phyloP scores from a whole-genome alignment of 64 coral and sea anemone genomes.

The Platygyra sinensis region DNA sequence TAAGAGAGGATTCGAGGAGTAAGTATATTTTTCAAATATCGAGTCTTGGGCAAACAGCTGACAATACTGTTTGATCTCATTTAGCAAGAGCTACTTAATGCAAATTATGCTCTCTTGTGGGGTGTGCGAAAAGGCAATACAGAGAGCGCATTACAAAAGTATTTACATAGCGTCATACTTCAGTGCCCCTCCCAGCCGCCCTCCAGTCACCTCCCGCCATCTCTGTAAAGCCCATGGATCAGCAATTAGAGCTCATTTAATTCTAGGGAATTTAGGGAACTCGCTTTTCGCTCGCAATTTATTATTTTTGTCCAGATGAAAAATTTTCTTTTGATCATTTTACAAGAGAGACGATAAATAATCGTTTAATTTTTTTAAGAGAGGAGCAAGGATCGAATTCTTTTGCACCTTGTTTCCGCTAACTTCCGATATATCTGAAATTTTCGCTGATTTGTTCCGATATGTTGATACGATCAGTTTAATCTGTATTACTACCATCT shows the following conservation, averaged over 20 bases:
- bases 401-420: not conserved
- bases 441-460: not conserved
- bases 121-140: not conserved
- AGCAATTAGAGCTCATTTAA: too few relatives aligned
- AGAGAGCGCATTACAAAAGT: not conserved
- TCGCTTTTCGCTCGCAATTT: too few relatives aligned
- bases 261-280: too few relatives aligned
- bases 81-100: not conserved
- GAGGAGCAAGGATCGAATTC: not conserved
- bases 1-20: too few relatives aligned
- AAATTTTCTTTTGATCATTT: not conserved
- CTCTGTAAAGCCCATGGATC: too few relatives aligned
- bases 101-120: not conserved
- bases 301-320: not conserved
- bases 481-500: not conserved
- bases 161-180: not conserved
- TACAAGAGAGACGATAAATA: not conserved
- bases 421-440: not conserved
- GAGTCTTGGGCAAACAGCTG: not conserved
- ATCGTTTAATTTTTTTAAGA: too few relatives aligned
- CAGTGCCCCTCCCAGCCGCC: not conserved
- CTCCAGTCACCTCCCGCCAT: not conserved
- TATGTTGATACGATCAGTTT: not conserved
- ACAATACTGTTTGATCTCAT: not conserved
- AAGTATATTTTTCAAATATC: not conserved